Base-by-base conservation (phyloP, 2,113 vertebrate species). In the Perccottus glenii region DNA sequence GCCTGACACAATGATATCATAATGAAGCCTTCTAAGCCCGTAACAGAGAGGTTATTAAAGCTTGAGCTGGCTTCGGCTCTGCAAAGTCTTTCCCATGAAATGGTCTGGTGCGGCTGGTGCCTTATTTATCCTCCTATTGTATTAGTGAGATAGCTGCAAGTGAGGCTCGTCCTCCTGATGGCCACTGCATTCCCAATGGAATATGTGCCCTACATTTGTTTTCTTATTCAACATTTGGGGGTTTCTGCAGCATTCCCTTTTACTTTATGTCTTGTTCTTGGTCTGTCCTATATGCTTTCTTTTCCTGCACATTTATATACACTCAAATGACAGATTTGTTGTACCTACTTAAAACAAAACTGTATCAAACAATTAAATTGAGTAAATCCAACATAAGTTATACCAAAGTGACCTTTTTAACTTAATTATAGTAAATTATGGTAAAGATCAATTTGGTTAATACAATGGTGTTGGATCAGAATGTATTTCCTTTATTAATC, bases 121-220 rank as follows among this genome's bases (percentile, higher is more conserved):
- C 52, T 75, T 75, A 73, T 83, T 80, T 70, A 77, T 81, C 70
- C 77, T 66, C 4, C 0, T 50, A 75, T 77, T 85, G 80, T 77
- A 62, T 84, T 67, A 63, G 73, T 76, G 56, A 51, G 72, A 62
- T 73, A 82, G 79, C 80, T 77, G 71, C 64, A 83, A 71, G 71
- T 69, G 71, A 77, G 57, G 70, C 65, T 74, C 67, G 56, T 88
- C 77, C 76, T 88, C 38, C 61, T 68, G 80, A 87, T 85, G 75
- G 83, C 80, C 48, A 35, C 67, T 50, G 44, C 3, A 9, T 12
- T 87, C 90, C 88, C 88, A 33, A 62, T 60, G 83, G 91, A 90
- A 74, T 87, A 77, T 57, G 64, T 89, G 90, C 75, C 91, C 92
- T 92, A 90, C 77, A 89, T 92, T 82, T 85, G 79, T 59, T 57